phyloP scores from a whole-genome alignment of 2,113 vertebrate genomes.

The Mastomys coucha region DNA sequence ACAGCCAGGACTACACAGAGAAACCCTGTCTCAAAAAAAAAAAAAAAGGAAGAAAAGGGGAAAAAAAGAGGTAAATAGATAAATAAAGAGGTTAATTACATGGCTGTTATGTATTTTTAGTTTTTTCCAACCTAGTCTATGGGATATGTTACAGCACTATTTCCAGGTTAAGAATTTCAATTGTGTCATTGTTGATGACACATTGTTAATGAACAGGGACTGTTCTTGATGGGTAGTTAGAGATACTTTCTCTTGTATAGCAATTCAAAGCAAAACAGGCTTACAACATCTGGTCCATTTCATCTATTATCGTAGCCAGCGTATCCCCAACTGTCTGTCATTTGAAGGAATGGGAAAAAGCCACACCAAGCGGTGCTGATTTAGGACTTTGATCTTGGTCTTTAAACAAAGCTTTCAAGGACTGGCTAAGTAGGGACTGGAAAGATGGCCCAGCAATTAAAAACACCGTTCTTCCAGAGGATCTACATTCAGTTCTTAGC shows the following conservation, averaged over 20 bases:
- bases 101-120: background rate
- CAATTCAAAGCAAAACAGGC: background rate
- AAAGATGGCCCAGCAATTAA: background rate
- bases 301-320: background rate
- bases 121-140: background rate
- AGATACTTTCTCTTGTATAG: background rate
- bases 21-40: background rate
- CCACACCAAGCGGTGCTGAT: background rate
- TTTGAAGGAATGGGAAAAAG: background rate
- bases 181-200: background rate
- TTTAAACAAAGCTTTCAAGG: background rate
- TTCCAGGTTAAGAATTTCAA: background rate
- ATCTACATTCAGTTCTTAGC: background rate
- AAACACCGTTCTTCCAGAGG: background rate
- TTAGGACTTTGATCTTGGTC: background rate
- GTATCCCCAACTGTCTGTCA: background rate
- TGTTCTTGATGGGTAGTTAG: background rate
- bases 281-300: background rate
- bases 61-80: background rate
- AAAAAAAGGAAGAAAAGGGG: too few relatives aligned
- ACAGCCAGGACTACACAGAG: background rate
- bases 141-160: background rate
- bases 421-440: background rate
- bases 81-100: background rate
- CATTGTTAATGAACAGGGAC: too few relatives aligned